Evolutionary conservation across 2,113 vertebrate species (phyloP).

Genomic region (Corythornis cristatus): DNA sequence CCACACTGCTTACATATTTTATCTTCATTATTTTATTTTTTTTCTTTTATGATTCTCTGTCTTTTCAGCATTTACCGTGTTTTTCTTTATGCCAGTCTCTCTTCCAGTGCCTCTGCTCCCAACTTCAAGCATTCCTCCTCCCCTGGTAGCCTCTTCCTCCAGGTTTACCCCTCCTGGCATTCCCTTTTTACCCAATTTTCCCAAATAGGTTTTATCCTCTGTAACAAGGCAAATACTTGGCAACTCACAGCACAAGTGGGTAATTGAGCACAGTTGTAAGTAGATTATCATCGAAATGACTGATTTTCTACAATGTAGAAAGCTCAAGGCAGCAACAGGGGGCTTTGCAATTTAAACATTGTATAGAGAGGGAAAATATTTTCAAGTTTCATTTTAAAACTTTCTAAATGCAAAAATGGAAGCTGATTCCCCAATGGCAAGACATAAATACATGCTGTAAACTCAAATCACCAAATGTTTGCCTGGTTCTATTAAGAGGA

Average conservation of each 20-base stretch:
- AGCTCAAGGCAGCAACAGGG: constrained; percentile 61
- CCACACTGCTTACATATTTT: background rate
- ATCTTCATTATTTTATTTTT: background rate
- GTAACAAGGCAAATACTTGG: constrained; percentile 46
- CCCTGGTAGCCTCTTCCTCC: background rate
- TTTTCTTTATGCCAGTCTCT: background rate
- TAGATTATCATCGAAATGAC: constrained; percentile 58
- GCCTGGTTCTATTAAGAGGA: constrained; percentile 21
- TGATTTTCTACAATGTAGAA: constrained; percentile 37
- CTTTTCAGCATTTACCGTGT: background rate
- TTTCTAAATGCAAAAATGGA: constrained; percentile 41
- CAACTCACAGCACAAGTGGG: constrained; percentile 35
- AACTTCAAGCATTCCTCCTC: background rate
- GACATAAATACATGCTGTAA: constrained; percentile 47
- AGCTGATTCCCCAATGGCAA: constrained; percentile 32
- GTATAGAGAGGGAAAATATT: constrained; percentile 41
- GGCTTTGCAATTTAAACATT: constrained; percentile 49
- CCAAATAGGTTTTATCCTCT: constrained; percentile 13
- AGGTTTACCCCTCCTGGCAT: background rate
- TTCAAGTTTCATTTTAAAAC: constrained; percentile 58
- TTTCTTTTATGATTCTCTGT: background rate
- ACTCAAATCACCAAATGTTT: constrained; percentile 37
- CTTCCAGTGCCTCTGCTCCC: background rate
- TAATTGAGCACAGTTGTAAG: constrained; percentile 54
- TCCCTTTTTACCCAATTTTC: background rate